These are phyloP conservation scores for Rhinoraja longicauda DNA, from an alignment of 2,797 vertebrate genomes.

Conservation along the genomic window DNA sequence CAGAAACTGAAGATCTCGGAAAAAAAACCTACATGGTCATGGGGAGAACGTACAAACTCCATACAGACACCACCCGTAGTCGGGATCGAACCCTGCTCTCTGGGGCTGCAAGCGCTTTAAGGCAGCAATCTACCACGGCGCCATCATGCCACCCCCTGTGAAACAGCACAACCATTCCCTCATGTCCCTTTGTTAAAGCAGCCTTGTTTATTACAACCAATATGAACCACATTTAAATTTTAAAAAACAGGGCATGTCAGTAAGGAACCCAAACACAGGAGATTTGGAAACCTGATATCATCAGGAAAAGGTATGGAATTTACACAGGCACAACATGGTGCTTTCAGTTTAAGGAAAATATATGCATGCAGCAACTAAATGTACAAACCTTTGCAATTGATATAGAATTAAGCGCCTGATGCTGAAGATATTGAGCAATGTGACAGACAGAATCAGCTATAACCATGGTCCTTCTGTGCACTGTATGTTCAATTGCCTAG, in stretches of 20 bases:
- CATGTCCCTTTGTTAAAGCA: no score
- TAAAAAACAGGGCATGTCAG: not conserved
- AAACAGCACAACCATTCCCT: no score
- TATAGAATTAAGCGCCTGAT: slow-evolving; percentile 83
- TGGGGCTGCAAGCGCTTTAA: no score
- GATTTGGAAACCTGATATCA: not conserved
- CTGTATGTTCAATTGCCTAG: slow-evolving; percentile 87
- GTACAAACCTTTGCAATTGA: slow-evolving; percentile 77
- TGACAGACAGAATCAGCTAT: slow-evolving; percentile 92
- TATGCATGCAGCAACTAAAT: not conserved
- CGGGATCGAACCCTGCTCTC: no score
- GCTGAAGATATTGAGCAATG: slow-evolving; percentile 87
- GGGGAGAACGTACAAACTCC: no score
- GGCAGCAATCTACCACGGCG: no score
- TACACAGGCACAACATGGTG: not conserved
- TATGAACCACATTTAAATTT: not conserved
- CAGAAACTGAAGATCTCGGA: no score
- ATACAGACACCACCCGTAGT: no score
- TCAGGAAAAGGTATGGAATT: not conserved
- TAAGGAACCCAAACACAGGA: not conserved
- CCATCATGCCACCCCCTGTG: no score
- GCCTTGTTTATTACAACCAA: slow-evolving; percentile 36
- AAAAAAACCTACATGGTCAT: no score
- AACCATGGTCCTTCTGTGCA: slow-evolving; percentile 86
- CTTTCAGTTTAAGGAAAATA: not conserved